Evolutionary conservation across 1,140 invertebrate genomes (phyloP), one percentile per base, ranked within the genome.

Genomic region (Drosophila hydei): DNA sequence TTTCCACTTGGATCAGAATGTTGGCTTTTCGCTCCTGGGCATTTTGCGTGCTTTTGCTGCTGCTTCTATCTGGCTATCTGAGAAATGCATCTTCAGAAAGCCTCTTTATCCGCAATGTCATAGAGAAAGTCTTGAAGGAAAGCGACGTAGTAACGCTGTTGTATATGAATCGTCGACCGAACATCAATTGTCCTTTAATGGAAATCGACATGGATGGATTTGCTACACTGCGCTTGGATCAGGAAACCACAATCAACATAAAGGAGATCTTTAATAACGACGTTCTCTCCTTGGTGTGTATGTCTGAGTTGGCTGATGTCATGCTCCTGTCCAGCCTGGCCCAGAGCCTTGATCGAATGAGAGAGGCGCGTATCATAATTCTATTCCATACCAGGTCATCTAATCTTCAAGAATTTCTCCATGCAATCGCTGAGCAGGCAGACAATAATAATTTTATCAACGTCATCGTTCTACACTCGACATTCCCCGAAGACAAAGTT

Each of bases 241-340:
- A 58, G 7, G 3, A 14, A 1, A 4, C 9, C 0, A 11, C 7
- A 7, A 18, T 76, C 0, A 3, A 4, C 19, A 0, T 61, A 0
- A 50, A 7, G 18, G 11, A 0, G 0, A 4, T 1, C 0, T 65
- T 23, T 7, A 80, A 76, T 4, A 16, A 9, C 7, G 3, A 54
- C 7, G 6, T 6, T 11, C 18, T 77, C 9, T 19, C 38, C 0
- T 0, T 83, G 0, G 33, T 83, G 5, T 77, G 79, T 50, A 58
- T 83, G 8, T 40, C 12, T 0, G 27, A 70, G 0, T 1, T 27
- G 1, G 7, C 19, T 0, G 67, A 75, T 2, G 2, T 36, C 0
- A 18, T 5, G 0, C n/a, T 64, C 4, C n/a, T 81, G 0, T n/a
- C 30, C 0, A 16, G 23, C 1, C 7, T 77, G 30, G 43, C 61